These are phyloP conservation scores for Sternotherus odoratus DNA, from an alignment of 2,797 vertebrate genomes.

Conservation along the genomic window DNA sequence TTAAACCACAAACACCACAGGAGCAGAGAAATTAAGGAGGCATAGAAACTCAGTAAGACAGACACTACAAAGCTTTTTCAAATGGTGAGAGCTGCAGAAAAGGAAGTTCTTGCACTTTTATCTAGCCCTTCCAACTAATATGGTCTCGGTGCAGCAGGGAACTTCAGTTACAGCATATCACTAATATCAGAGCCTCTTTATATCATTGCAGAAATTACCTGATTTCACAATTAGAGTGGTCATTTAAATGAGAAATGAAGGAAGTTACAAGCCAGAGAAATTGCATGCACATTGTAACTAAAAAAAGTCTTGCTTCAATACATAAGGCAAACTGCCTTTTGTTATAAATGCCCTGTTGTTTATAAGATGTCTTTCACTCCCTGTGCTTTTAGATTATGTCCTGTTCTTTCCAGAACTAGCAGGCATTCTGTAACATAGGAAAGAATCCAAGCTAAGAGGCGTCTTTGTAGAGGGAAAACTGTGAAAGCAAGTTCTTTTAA, in stretches of 20 bases:
- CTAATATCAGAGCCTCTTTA: not conserved
- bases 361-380: conserved; percentile 25
- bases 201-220: not conserved
- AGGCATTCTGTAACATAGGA: not conserved
- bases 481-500: conserved; percentile 43
- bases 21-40: not conserved
- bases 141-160: not conserved
- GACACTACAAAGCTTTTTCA: not conserved
- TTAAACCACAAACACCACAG: not conserved
- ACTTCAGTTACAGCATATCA: accelerated
- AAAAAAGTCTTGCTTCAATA: not conserved
- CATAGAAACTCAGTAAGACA: not conserved
- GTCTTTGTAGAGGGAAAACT: conserved; percentile 48
- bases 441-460: conserved; percentile 52
- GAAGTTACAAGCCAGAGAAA: not conserved
- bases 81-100: not conserved
- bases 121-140: too few relatives aligned
- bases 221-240: not conserved
- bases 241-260: not conserved
- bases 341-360: not conserved
- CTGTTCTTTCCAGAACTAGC: conserved; percentile 14
- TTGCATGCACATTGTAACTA: not conserved
- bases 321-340: not conserved
- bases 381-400: conserved; percentile 51
- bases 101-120: not conserved